Base-by-base conservation (phyloP, 2,113 vertebrate genomes). In the Recurvirostra avosetta region DNA sequence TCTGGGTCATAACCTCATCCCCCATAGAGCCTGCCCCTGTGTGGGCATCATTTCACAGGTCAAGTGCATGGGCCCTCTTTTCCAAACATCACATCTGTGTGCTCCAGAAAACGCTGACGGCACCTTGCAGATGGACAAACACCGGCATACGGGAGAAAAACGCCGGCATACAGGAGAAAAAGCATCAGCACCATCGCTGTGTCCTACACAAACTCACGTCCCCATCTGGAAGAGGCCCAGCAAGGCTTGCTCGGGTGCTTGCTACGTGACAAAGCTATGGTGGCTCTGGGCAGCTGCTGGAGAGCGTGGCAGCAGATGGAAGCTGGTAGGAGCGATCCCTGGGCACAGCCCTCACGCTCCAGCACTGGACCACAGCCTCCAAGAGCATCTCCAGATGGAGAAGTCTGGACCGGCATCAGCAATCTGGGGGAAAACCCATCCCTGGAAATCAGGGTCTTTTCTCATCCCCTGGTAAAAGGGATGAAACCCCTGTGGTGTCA, bases 21-120 rank as follows among this genome's bases (percentile, higher is more conserved):
- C 36, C 26, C 3, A 0, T 2, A 43, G 27, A 79, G 7, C 19
- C 49, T 7, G 11, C 22, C 23, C 41, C 36, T 84, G 6, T 18
- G 1, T 8, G 26, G 45, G 9, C 36, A 84, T 74, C 63, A 15
- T 30, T 38, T 91, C 80, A 77, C 12, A 22, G 9, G 27, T 11
- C 4, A 4, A 52, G 19, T 2, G 2, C 8, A 4, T 0, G 0
- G 30, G 10, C 49, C 43, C 2, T 4, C 11, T 74, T 77, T 70
- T 74, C 76, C 41, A 62, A 58, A 70, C 7, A 25, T 58, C 50
- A 22, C 41, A 62, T 15, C 36, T 22, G 6, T 25, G 20, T 32
- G 29, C 56, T 75, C 36, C 32, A 32, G 47, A 55, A 67, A 85
- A 36, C 17, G 8, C 6, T 41, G 29, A 32, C 16, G 23, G 29